Evolutionary conservation across 2,888 invertebrate genomes (phyloP), one percentile per base, ranked within the genome.

Genomic region (Ochlodes sylvanus): DNA sequence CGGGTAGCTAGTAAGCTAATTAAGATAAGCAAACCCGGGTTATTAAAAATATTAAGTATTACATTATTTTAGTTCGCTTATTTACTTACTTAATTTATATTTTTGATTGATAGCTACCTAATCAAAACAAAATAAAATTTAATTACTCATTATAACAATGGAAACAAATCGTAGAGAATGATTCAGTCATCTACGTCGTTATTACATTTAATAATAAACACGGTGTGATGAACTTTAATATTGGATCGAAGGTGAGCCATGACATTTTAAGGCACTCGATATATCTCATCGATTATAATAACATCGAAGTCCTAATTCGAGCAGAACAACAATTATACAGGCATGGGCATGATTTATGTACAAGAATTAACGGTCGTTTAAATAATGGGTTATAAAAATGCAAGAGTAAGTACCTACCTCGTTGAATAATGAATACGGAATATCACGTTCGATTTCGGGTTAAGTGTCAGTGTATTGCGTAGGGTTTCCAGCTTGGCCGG

Each of bases 191-290:
- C 86, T 85, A 77, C 79, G 78, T 86, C 84, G 84, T 87, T 89
- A 89, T 89, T 88, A 86, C 84, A 79, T 82, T 80, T 83, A 85
- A 86, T 90, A 90, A 90, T 91, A 87, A 90, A 87, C 85, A 84
- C 80, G 79, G 84, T 85, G 84, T 90, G 89, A 91, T 91, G 90
- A 90, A 91, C 90, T 89, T 90, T 90, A 84, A 79, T 87, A 84
- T 84, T 82, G 82, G 75, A 82, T 81, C 80, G 75, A 74, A 76
- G 79, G 80, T 76, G 77, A 82, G 83, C 87, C 85, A 73, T 90
- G 90, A 90, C 90, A 91, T 91, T 89, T 90, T 78, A 81, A 85
- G 81, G 82, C 77, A 79, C 80, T 80, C 77, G 78, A 80, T 81
- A 79, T 81, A 80, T 83, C 79, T 83, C 84, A 84, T 86, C 82